Evolutionary conservation across 2,888 invertebrate genomes (phyloP).

Genomic region (Melinaea marsaeus): DNA sequence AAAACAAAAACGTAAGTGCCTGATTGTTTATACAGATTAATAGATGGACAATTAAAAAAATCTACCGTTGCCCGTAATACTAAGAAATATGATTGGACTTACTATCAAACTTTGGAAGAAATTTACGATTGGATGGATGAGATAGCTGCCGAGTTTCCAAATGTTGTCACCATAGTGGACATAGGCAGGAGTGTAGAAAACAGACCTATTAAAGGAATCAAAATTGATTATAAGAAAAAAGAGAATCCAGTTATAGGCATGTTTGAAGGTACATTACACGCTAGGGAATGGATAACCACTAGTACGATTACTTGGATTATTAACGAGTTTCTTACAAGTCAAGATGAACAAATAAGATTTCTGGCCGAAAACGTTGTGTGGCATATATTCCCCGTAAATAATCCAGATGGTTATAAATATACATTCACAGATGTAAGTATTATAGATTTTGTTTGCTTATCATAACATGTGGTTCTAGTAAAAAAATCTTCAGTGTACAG

Average conservation of each 20-base stretch:
- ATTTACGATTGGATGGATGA: slow-evolving; percentile 79
- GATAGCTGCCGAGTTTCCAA: slow-evolving; percentile 63
- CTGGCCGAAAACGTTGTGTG: slow-evolving; percentile 83
- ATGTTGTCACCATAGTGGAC: slow-evolving; percentile 57
- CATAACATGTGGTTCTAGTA: slow-evolving; percentile 73
- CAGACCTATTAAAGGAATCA: slow-evolving; percentile 64
- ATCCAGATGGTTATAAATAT: slow-evolving; percentile 86
- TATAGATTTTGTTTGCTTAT: not conserved
- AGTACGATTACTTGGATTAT: slow-evolving; percentile 82
- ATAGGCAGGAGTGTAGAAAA: slow-evolving; percentile 67
- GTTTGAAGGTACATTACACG: slow-evolving; percentile 79
- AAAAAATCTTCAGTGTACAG: slow-evolving; percentile 80
- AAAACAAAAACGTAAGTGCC: no score
- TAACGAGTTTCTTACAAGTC: slow-evolving; percentile 81
- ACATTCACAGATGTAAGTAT: slow-evolving; percentile 78
- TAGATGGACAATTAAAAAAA: slow-evolving; percentile 51
- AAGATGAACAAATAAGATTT: slow-evolving; percentile 66
- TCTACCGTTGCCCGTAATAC: slow-evolving; percentile 32
- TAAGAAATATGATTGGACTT: slow-evolving; percentile 68
- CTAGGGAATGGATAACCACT: slow-evolving; percentile 86
- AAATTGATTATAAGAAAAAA: slow-evolving; percentile 49
- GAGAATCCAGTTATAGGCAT: slow-evolving; percentile 42
- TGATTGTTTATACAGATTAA: slow-evolving; percentile 28
- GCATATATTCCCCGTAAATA: slow-evolving; percentile 85
- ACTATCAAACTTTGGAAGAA: slow-evolving; percentile 77